These are phyloP conservation scores for Macrocentrus cingulum DNA, from an alignment of 1,140 invertebrate genomes.

Conservation along the genomic window DNA sequence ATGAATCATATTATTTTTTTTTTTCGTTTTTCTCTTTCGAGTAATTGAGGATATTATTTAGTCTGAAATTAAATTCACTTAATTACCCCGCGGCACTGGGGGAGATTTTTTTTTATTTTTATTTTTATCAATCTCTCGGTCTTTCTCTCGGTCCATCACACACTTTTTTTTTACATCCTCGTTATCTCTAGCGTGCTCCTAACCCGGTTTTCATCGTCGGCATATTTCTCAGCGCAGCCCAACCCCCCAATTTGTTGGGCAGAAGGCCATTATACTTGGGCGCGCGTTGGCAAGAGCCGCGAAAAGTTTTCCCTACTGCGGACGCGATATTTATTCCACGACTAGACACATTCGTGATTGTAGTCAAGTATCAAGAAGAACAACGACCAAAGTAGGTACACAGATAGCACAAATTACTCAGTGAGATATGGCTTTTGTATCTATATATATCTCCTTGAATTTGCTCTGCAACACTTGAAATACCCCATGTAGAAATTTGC, in stretches of 20 bases:
- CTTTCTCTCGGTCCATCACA: conserved; percentile 4
- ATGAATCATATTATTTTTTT: too few species aligned
- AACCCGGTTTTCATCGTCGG: not conserved
- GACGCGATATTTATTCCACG: conserved; percentile 21
- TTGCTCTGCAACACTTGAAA: not conserved
- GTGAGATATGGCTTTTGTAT: too few species aligned
- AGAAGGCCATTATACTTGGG: conserved; percentile 15
- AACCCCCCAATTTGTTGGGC: conserved; percentile 21
- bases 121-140: conserved; percentile 6
- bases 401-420: too few species aligned
- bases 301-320: conserved; percentile 18
- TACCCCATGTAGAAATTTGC: not conserved
- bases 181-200: conserved; percentile 17
- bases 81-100: conserved; percentile 45
- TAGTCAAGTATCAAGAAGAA: not conserved
- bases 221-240: not conserved
- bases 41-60: too few species aligned
- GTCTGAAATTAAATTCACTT: conserved; percentile 44
- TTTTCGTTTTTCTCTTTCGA: too few species aligned
- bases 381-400: too few species aligned
- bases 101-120: conserved; percentile 32
- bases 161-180: conserved; percentile 11
- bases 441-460: not conserved
- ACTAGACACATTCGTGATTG: conserved; percentile 15
- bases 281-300: conserved; percentile 20